Conservation (phyloP, 2,113 vertebrate genomes). For the Eptesicus fuscus region DNA sequence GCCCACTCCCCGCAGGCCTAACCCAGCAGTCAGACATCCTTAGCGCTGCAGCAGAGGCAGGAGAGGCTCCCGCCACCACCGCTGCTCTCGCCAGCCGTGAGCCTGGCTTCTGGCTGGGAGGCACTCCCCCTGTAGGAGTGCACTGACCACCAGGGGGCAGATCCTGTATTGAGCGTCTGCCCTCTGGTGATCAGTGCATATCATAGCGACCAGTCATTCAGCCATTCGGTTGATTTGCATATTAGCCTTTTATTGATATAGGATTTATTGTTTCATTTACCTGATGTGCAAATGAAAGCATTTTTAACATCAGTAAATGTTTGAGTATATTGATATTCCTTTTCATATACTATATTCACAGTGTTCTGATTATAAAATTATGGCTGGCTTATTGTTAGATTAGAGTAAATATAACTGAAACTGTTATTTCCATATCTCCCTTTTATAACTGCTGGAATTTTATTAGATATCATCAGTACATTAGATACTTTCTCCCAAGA, state of each 20-base stretch:
- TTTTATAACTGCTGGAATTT: neutral
- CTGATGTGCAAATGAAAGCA: neutral
- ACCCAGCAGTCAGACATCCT: too few relatives aligned
- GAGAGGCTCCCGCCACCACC: too few relatives aligned
- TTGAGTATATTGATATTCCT: neutral
- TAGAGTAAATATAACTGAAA: neutral
- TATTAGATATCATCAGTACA: neutral
- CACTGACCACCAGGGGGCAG: too few relatives aligned
- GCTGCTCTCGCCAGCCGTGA: too few relatives aligned
- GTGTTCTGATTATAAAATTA: slow-evolving; percentile 19
- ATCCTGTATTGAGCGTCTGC: too few relatives aligned
- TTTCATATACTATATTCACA: neutral
- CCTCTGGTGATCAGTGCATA: too few relatives aligned
- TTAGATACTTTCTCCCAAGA: neutral
- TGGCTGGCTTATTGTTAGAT: neutral
- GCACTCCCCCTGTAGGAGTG: too few relatives aligned
- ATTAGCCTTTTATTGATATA: neutral
- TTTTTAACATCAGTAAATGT: neutral
- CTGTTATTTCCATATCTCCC: neutral
- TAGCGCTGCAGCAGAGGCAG: too few relatives aligned
- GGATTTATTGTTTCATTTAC: neutral
- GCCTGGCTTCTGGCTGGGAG: too few relatives aligned
- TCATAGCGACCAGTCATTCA: too few relatives aligned
- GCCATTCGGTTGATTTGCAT: too few relatives aligned
- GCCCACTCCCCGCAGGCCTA: too few relatives aligned